These are phyloP conservation scores for Tympanoctomys barrerae DNA, from an alignment of 2,797 vertebrate genomes.

Conservation along the genomic window DNA sequence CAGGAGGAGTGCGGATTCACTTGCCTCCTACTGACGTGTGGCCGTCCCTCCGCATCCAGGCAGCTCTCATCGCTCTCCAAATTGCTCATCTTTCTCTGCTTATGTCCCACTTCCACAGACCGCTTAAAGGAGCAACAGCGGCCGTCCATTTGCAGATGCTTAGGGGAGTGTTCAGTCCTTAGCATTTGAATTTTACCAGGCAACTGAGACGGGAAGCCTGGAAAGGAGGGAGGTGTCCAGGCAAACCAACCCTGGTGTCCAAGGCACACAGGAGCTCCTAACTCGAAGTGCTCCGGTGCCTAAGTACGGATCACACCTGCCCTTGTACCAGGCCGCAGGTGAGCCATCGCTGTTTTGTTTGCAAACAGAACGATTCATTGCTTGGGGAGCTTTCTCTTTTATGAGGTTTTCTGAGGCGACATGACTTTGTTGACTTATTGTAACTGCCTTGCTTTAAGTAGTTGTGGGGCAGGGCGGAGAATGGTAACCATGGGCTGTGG, in stretches of 20 bases:
- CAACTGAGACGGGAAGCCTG: fast-evolving
- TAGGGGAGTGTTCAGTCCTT: neutral
- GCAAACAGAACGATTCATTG: neutral
- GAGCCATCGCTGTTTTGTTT: fast-evolving
- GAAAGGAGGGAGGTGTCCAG: no score
- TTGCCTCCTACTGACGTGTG: neutral
- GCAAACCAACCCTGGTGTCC: fast-evolving
- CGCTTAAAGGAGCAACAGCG: neutral
- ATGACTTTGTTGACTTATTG: no score
- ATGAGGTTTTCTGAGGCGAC: neutral
- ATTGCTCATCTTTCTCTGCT: neutral
- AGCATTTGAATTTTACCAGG: fast-evolving
- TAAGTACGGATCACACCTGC: fast-evolving
- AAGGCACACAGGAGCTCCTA: fast-evolving
- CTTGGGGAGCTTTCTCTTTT: neutral
- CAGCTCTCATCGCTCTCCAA: neutral
- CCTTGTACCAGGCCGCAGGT: fast-evolving
- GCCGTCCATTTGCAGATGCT: neutral
- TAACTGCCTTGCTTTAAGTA: fast-evolving
- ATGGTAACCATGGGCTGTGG: fast-evolving
- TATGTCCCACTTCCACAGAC: neutral
- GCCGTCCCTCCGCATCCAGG: neutral
- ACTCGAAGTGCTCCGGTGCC: fast-evolving
- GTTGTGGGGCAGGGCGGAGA: no score
- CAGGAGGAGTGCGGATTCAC: neutral